Percentiles rank a stretch among this genome's conserved stretches.
Conservation (phyloP, 2,888 invertebrate species). For the Alcis repandata region DNA sequence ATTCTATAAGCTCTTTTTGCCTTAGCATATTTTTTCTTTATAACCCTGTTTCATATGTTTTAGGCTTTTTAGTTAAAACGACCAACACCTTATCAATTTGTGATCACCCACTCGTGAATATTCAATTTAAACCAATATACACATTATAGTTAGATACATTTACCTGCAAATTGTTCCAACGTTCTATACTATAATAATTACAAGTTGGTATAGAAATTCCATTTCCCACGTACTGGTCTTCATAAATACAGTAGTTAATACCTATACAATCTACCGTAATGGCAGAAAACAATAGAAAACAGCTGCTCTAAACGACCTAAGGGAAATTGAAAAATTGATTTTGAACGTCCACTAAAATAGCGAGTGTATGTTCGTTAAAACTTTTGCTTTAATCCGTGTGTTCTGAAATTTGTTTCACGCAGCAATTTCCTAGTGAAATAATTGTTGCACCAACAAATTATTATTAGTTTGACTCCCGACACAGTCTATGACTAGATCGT, state of each 20-base stretch:
- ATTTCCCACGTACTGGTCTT: conserved; percentile 29
- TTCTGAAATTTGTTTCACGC: conserved; percentile 1
- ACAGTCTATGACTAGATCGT: no score
- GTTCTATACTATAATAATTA: not conserved
- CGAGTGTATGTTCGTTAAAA: conserved; percentile 24
- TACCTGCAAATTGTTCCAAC: not conserved
- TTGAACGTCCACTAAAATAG: conserved; percentile 34
- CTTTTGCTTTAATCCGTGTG: conserved; percentile 15
- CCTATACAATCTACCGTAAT: conserved; percentile 20
- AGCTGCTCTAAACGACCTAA: conserved; percentile 35
- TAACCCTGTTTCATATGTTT: no score
- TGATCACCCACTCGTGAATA: no score
- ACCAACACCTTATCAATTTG: no score
- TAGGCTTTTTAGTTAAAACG: no score
- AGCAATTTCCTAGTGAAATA: not conserved
- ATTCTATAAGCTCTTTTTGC: no score
- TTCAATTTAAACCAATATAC: no score
- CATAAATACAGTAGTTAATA: conserved; percentile 42
- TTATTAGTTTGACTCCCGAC: no score
- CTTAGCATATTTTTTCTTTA: no score
- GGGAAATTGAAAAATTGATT: conserved; percentile 51
- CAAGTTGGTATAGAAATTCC: not conserved
- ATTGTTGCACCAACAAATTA: no score
- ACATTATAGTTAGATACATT: not conserved
- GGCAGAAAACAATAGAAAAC: conserved; percentile 38